Conservation (phyloP, 2,888 invertebrate species). For the Ormyrus thymus region DNA sequence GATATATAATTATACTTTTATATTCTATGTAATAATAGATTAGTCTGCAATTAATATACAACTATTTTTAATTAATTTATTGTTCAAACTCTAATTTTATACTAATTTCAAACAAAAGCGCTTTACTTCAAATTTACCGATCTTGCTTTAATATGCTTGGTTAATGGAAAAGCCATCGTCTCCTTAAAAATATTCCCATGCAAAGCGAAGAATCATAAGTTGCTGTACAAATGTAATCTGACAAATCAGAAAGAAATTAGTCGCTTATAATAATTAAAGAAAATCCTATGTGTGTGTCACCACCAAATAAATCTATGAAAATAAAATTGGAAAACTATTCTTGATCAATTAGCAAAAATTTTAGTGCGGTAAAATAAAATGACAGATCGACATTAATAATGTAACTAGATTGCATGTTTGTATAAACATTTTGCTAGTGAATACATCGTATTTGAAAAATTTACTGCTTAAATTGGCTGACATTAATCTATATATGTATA, state of each 20-base stretch:
- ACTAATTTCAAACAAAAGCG: not conserved
- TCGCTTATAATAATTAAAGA: conserved; percentile 12
- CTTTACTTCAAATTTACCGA: not conserved
- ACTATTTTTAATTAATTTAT: not conserved
- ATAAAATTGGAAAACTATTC: conserved; percentile 1
- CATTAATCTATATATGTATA: conserved; percentile 46
- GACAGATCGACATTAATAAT: conserved; percentile 45
- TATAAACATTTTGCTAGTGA: conserved; percentile 46
- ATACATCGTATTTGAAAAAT: conserved; percentile 22
- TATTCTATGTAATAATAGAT: no score
- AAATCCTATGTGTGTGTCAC: not conserved
- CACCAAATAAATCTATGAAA: not conserved
- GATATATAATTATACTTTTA: no score
- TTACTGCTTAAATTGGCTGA: conserved; percentile 42
- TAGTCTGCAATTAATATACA: not conserved
- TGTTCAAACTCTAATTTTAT: not conserved
- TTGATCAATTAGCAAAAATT: not conserved
- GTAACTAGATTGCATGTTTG: conserved; percentile 52
- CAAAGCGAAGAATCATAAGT: conserved; percentile 60
- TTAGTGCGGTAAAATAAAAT: conserved; percentile 27
- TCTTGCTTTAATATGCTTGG: conserved; percentile 62
- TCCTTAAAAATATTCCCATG: conserved; percentile 59
- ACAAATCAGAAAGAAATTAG: conserved; percentile 43
- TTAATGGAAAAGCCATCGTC: conserved; percentile 51
- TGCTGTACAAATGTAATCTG: conserved; percentile 30